Base-by-base conservation (phyloP, 2,888 invertebrate species). In the Leucophenga maculata region DNA sequence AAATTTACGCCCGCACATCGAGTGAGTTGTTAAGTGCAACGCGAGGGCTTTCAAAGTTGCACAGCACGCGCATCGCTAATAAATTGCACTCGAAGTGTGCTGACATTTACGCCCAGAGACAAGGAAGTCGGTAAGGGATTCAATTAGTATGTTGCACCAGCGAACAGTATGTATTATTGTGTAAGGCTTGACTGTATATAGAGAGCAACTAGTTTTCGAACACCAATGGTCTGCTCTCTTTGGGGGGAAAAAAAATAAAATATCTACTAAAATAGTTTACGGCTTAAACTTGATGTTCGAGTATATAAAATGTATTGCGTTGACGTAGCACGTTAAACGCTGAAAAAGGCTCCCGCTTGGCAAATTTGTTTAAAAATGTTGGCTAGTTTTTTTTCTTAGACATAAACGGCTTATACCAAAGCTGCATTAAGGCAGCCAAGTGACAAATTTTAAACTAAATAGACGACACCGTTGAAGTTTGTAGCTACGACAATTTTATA, bases 201-300 rank as follows among this genome's bases (percentile, higher is more conserved):
- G 2, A 26, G 3, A n/a, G n/a, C n/a, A n/a, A 26, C 26, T 26
- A 26, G 26, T 48, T 48, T 48, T 48, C 48, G 48, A n/a, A 16
- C 16, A 13, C 48, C 14, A 9, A 48, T 8, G 14, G 48, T 39
- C 39, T 39, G 11, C 39, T 48, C 1, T 39, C 39, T 39, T 11
- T 39, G 8, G 32, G 32, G 3, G 8, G 8, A 32, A 32, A 6
- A 39, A 39, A 39, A 39, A 39, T 79, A 76, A 81, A 79, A 75
- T 75, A n/a, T n/a, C n/a, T n/a, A 76, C 75, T 83, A 79, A 83
- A 80, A 80, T 83, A 82, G 82, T 80, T 80, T 80, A 80, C 80
- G 78, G 73, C 81, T 39, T 39, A 39, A 39, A 13, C 48, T 54
- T 31, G 6, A 65, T 16, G 32, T 26, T 50, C 48, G 4, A 70